These are phyloP conservation scores for Oreocharis arfaki DNA, from an alignment of 2,113 vertebrate species.

Conservation along the genomic window DNA sequence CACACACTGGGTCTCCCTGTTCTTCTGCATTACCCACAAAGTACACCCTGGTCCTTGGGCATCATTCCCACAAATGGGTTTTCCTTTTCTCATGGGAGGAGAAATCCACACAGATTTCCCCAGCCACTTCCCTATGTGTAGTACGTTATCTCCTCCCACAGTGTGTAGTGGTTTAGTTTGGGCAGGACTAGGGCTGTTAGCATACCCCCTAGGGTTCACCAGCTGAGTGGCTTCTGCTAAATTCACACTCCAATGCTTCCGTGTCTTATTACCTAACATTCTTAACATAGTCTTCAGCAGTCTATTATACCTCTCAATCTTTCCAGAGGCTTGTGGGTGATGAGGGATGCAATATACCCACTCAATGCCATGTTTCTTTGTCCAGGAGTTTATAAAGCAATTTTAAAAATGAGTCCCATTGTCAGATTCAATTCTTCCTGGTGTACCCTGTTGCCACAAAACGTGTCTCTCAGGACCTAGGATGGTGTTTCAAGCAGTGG, in stretches of 20 bases:
- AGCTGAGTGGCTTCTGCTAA: not conserved
- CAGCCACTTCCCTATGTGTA: too few species aligned
- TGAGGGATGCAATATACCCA: not conserved
- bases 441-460: not conserved
- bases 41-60: not conserved
- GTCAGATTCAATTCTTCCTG: not conserved
- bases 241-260: not conserved
- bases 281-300: not conserved
- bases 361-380: not conserved
- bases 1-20: not conserved
- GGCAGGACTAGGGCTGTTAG: not conserved
- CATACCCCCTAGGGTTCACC: not conserved
- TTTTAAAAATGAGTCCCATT: not conserved
- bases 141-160: not conserved
- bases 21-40: not conserved
- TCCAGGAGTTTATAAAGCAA: not conserved
- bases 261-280: not conserved
- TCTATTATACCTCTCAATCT: not conserved
- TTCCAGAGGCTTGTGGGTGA: not conserved
- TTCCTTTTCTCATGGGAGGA: not conserved
- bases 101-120: not conserved
- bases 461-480: not conserved
- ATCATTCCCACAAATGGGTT: fast-evolving
- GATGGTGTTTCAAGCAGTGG: not conserved
- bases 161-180: not conserved